Evolutionary conservation across 2,113 vertebrate genomes (phyloP).

Genomic region (Aix galericulata): DNA sequence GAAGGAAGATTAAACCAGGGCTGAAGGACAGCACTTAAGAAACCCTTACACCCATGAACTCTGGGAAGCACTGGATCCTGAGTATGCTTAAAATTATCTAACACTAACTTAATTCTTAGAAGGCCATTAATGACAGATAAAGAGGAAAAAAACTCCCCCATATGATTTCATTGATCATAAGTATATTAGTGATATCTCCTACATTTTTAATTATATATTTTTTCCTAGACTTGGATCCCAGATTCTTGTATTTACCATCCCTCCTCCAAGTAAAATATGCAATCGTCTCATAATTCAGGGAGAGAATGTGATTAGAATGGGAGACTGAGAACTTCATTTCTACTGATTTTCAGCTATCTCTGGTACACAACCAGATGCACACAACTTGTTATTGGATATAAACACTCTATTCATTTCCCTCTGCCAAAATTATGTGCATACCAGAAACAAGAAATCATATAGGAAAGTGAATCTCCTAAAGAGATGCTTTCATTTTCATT

Average conservation of each 20-base stretch:
- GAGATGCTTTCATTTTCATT: not conserved
- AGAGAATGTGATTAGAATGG: conserved; percentile 14
- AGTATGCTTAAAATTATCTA: not conserved
- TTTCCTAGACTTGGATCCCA: not conserved
- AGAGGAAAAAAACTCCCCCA: not conserved
- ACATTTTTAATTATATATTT: not conserved
- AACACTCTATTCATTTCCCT: not conserved
- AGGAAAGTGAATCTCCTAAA: not conserved
- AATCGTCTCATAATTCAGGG: conserved; percentile 23
- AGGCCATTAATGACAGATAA: not conserved
- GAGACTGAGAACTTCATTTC: not conserved
- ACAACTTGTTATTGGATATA: not conserved
- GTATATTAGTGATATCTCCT: not conserved
- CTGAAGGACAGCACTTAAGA: not conserved
- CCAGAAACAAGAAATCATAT: not conserved
- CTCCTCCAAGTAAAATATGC: not conserved
- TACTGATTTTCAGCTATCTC: conserved; percentile 30
- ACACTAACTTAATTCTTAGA: not conserved
- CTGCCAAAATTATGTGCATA: conserved; percentile 19
- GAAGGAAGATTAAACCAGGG: not conserved
- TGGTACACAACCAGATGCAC: conserved; percentile 30
- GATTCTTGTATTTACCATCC: not conserved
- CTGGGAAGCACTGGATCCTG: not conserved
- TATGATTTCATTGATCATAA: not conserved
- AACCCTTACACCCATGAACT: not conserved